Percentiles rank a stretch among this genome's conserved stretches.
These are phyloP conservation scores for Leistus spinibarbis DNA, from an alignment of 2,888 invertebrate genomes.

Conservation along the genomic window DNA sequence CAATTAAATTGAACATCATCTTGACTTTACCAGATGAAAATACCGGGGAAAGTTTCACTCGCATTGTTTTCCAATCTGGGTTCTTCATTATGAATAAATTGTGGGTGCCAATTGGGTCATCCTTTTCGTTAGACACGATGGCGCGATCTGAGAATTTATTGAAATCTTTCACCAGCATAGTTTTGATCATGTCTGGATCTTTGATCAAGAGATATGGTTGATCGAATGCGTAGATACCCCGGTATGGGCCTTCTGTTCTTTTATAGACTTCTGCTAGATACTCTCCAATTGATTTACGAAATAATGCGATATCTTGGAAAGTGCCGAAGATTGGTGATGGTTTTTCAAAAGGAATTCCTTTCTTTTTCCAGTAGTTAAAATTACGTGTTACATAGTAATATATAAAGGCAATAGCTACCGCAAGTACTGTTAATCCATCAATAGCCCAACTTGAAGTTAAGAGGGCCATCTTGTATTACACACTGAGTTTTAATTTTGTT, in stretches of 20 bases:
- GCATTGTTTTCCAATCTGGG: constrained; percentile 60
- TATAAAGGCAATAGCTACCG: constrained; percentile 42
- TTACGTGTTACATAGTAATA: constrained; percentile 52
- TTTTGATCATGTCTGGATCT: constrained; percentile 58
- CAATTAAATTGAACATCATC: constrained; percentile 59
- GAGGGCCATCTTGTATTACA: constrained; percentile 38
- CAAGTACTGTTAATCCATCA: constrained; percentile 36
- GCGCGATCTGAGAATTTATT: constrained; percentile 58
- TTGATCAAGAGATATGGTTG: constrained; percentile 58
- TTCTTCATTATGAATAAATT: constrained; percentile 58
- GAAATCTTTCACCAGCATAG: constrained; percentile 59
- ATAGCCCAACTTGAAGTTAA: constrained; percentile 35
- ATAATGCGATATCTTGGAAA: constrained; percentile 51
- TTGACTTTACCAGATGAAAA: constrained; percentile 64
- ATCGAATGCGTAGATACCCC: constrained; percentile 60
- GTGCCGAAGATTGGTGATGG: constrained; percentile 57
- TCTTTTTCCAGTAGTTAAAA: constrained; percentile 56
- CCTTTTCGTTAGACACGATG: constrained; percentile 53
- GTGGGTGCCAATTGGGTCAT: constrained; percentile 56
- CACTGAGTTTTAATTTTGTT: background rate
- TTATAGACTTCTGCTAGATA: constrained; percentile 52
- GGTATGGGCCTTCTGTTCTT: constrained; percentile 49
- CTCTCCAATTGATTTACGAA: constrained; percentile 50
- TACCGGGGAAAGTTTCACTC: constrained; percentile 61
- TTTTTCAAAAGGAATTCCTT: constrained; percentile 52